phyloP scores from a whole-genome alignment of 2,888 invertebrate species.

The Ischnus inquisitorius region DNA sequence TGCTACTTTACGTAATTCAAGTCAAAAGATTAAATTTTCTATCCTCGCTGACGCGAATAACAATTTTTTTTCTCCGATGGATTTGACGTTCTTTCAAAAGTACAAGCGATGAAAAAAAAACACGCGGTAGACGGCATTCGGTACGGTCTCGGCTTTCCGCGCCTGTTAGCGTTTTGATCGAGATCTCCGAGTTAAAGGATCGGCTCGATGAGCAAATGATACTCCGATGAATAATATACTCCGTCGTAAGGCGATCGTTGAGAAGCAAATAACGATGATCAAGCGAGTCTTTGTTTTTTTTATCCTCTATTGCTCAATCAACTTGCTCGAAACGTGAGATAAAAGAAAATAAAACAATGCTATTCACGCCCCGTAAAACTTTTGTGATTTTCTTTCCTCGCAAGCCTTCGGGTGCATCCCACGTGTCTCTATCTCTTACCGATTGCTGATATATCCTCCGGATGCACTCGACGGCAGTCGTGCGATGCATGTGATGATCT shows the following conservation, averaged over 20 bases:
- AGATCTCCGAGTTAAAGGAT: slow-evolving; percentile 16
- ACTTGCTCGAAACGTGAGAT: not conserved
- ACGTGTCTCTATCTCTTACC: slow-evolving; percentile 86
- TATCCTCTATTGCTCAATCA: not conserved
- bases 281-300: not conserved
- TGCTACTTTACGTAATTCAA: too few species aligned
- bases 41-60: too few species aligned
- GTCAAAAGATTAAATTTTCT: too few species aligned
- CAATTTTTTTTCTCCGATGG: too few species aligned
- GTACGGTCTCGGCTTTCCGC: not conserved
- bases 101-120: too few species aligned
- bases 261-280: too few species aligned
- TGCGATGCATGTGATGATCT: slow-evolving; percentile 89
- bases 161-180: slow-evolving; percentile 15
- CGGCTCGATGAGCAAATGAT: not conserved
- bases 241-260: not conserved
- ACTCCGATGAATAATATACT: slow-evolving; percentile 14
- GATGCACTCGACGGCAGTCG: slow-evolving; percentile 92
- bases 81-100: too few species aligned
- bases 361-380: not conserved
- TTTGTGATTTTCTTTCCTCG: slow-evolving; percentile 7
- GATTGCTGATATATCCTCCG: slow-evolving; percentile 93
- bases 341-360: not conserved
- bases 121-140: too few species aligned
- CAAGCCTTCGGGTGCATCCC: slow-evolving; percentile 62